These are phyloP conservation scores for Paratilapia polleni DNA, from an alignment of 2,113 vertebrate species.

Conservation along the genomic window DNA sequence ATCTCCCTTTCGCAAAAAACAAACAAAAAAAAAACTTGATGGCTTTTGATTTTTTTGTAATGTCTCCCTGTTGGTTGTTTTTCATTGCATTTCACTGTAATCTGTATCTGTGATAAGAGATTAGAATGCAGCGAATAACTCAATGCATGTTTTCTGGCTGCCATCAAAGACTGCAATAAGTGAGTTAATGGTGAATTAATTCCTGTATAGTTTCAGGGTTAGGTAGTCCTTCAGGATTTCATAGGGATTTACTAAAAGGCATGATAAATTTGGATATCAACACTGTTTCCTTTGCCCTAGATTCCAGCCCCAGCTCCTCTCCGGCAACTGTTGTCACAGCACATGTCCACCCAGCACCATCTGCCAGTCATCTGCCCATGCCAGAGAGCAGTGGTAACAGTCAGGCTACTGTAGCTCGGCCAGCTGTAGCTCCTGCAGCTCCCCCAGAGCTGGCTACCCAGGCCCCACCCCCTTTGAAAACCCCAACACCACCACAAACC, in stretches of 20 bases:
- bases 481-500: neutral
- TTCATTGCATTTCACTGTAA: neutral
- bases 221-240: neutral
- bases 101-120: neutral
- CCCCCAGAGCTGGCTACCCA: constrained; percentile 19
- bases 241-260: neutral
- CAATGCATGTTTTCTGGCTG: neutral
- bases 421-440: constrained; percentile 7
- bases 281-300: constrained; percentile 42
- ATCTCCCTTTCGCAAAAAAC: neutral
- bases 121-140: neutral
- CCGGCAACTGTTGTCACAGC: constrained; percentile 49
- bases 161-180: neutral
- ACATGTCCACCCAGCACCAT: constrained; percentile 65
- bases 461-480: neutral
- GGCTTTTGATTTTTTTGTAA: neutral
- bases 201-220: neutral
- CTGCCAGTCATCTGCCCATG: constrained; percentile 19
- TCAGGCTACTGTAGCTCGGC: neutral
- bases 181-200: neutral
- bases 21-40: neutral
- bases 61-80: neutral
- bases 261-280: neutral
- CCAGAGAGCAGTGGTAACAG: constrained; percentile 21
- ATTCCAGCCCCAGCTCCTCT: constrained; percentile 41